Conservation (phyloP, 2,797 vertebrate species). For the Ctenosaura bakeri region DNA sequence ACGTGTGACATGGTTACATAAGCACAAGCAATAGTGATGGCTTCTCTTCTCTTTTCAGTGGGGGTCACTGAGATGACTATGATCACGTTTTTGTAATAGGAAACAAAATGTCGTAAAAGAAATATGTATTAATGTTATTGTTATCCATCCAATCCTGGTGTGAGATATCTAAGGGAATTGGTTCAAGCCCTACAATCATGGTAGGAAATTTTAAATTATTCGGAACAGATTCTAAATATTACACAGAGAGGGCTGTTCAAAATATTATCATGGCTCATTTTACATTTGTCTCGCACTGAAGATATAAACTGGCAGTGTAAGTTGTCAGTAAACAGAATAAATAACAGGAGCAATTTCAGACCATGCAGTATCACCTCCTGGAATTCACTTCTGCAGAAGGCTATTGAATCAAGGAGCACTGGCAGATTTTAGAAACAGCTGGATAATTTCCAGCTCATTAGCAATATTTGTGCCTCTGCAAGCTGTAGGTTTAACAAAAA, state of each 20-base stretch:
- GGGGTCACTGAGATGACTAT: not conserved
- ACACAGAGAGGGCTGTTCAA: not conserved
- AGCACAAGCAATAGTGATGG: not conserved
- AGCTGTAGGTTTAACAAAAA: conserved; percentile 44
- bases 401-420: conserved; percentile 33
- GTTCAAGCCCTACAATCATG: not conserved
- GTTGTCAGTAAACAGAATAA: conserved; percentile 28
- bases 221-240: not conserved
- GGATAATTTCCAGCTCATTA: conserved; percentile 56
- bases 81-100: not conserved
- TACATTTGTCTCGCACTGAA: not conserved
- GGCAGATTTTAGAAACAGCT: conserved; percentile 49
- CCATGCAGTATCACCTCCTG: conserved; percentile 24
- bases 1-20: not conserved
- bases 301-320: conserved; percentile 2
- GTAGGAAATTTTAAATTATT: not conserved
- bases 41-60: not conserved
- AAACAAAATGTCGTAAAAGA: no score
- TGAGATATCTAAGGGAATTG: not conserved
- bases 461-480: conserved; percentile 48
- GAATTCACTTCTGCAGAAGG: conserved; percentile 34
- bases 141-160: not conserved
- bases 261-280: not conserved
- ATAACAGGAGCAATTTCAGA: conserved; percentile 31
- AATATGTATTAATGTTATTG: not conserved